These are phyloP conservation scores for Echinops telfairi DNA, from an alignment of 2,113 vertebrate species.

Conservation along the genomic window DNA sequence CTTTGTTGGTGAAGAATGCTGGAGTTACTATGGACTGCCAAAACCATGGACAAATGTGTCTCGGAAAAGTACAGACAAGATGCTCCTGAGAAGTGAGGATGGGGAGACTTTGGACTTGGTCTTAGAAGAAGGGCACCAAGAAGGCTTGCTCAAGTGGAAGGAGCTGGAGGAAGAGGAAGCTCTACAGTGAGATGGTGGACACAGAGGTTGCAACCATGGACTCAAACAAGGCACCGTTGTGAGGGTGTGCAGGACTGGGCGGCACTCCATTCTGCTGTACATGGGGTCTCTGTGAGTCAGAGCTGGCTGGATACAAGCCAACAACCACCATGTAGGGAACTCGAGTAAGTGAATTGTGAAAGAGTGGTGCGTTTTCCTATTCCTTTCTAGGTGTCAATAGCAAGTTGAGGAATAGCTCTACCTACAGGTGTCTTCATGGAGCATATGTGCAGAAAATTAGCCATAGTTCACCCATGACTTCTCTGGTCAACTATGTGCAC, in stretches of 20 bases:
- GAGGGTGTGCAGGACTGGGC: neutral
- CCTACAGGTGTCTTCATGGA: neutral
- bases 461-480: neutral
- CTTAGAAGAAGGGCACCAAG: neutral
- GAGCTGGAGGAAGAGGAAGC: neutral
- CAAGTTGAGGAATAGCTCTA: neutral
- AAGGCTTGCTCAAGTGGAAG: neutral
- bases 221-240: neutral
- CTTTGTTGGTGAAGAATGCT: neutral
- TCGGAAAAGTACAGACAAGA: neutral
- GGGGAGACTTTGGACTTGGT: neutral
- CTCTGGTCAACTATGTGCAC: neutral
- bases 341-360: constrained; percentile 2
- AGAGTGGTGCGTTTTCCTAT: neutral
- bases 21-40: neutral
- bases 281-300: neutral
- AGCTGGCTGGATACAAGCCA: neutral
- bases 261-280: neutral
- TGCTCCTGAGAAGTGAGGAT: neutral
- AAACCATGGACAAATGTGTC: neutral
- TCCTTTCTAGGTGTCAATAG: neutral
- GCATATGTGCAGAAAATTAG: neutral
- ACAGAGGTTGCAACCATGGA: neutral
- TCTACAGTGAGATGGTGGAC: neutral
- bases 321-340: neutral